Conservation (phyloP, 2,113 vertebrate genomes). For the Rallus limicola region DNA sequence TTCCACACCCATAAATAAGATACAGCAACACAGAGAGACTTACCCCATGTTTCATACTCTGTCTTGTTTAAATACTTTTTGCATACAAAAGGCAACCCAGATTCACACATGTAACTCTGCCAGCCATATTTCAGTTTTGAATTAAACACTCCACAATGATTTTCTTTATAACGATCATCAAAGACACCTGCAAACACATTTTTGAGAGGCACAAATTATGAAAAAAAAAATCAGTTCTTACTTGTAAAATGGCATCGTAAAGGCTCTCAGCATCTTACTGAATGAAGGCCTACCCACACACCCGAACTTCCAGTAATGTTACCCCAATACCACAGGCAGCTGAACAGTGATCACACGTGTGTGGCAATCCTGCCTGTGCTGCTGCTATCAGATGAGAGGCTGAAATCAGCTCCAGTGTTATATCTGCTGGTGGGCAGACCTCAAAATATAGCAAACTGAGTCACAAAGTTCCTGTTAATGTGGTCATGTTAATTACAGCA, state of each 20-base stretch:
- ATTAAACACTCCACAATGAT: constrained; percentile 85
- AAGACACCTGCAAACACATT: constrained; percentile 68
- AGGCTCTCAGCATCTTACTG: not conserved
- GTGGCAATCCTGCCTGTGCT: not conserved
- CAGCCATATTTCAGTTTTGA: constrained; percentile 75
- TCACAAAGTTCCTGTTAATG: not conserved
- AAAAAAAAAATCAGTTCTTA: not conserved
- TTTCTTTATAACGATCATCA: constrained; percentile 59
- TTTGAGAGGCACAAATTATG: constrained; percentile 12
- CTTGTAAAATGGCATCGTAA: not conserved
- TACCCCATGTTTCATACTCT: constrained; percentile 80
- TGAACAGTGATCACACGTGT: not conserved
- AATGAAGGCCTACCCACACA: not conserved
- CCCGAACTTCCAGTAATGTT: not conserved
- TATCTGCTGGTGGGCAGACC: not conserved
- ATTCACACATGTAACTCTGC: constrained; percentile 84
- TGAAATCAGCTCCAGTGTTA: not conserved
- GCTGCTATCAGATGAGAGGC: not conserved
- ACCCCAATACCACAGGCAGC: not conserved
- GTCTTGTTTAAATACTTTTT: constrained; percentile 85
- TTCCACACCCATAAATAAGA: not conserved
- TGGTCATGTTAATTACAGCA: not conserved
- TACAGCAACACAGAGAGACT: constrained; percentile 45
- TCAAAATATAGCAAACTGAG: not conserved
- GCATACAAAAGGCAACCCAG: constrained; percentile 88